Evolutionary conservation across 53 echinoderm and acorn worm genomes (phyloP).

Genomic region (Glandiceps talaboti): DNA sequence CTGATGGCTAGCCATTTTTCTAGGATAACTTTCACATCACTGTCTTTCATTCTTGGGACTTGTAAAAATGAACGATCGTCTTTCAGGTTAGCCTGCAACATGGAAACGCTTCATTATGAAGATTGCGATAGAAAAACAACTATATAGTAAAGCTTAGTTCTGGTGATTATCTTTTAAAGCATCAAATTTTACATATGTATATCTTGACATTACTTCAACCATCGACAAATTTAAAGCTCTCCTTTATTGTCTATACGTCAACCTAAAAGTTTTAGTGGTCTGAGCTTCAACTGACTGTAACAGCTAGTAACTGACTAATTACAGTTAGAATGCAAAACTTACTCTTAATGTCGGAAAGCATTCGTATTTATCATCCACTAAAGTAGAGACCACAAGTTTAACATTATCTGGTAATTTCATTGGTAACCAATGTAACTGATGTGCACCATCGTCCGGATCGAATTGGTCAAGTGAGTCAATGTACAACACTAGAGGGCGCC

Average conservation of each 20-base stretch:
- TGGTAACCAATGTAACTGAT: constrained; percentile 36
- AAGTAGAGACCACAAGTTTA: constrained; percentile 23
- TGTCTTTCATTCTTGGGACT: not conserved
- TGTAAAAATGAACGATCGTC: not conserved
- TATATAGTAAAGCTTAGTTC: too few species aligned
- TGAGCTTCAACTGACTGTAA: too few species aligned
- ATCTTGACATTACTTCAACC: too few species aligned
- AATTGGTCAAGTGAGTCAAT: constrained; percentile 34
- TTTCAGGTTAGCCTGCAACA: not conserved
- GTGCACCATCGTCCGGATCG: constrained; percentile 23
- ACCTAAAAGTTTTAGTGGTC: too few species aligned
- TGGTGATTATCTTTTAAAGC: too few species aligned
- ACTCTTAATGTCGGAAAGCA: not conserved
- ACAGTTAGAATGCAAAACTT: not conserved
- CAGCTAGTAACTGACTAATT: too few species aligned
- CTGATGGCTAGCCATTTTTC: not conserved
- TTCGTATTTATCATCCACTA: constrained; percentile 1
- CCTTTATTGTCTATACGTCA: too few species aligned
- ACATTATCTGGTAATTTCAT: constrained; percentile 17
- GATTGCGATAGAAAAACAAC: too few species aligned
- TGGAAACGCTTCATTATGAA: too few species aligned
- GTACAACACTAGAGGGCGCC: constrained; percentile 25
- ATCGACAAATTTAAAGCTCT: too few species aligned
- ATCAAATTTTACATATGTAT: too few species aligned
- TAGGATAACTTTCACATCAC: not conserved